Percentiles rank a stretch among this genome's conserved stretches.
Evolutionary conservation across 2,113 vertebrate genomes (phyloP).

Genomic region (Bubo blakistoni): DNA sequence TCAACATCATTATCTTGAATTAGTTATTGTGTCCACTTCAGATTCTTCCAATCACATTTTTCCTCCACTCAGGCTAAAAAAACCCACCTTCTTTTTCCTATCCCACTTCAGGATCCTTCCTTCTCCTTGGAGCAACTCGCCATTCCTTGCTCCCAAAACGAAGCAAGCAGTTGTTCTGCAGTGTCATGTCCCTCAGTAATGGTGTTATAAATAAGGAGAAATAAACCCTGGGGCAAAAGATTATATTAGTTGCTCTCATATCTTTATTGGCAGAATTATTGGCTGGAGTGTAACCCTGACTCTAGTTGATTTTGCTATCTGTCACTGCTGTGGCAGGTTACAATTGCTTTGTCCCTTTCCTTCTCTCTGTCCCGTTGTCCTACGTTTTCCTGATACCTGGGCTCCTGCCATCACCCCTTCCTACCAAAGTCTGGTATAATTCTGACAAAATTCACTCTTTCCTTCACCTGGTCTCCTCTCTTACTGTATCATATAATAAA

Average conservation of each 20-base stretch:
- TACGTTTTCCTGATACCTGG: not conserved
- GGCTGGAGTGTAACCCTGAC: not conserved
- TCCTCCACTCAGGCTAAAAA: not conserved
- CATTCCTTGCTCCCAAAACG: not conserved
- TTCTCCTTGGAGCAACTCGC: not conserved
- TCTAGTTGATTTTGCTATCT: not conserved
- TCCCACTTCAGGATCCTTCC: not conserved
- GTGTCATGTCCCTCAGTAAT: not conserved
- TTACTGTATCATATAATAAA: not conserved
- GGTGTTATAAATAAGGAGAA: constrained; percentile 22
- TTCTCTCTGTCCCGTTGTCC: not conserved
- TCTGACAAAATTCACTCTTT: not conserved
- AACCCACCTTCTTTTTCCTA: rapidly evolving
- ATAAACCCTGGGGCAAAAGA: not conserved
- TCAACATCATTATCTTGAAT: not conserved
- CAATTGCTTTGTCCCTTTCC: not conserved
- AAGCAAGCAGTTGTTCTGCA: not conserved
- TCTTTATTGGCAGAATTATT: constrained; percentile 18
- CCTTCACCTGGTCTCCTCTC: not conserved
- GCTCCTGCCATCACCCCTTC: not conserved
- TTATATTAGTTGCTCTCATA: not conserved
- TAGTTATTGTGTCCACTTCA: not conserved
- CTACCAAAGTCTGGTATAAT: not conserved
- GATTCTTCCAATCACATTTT: not conserved
- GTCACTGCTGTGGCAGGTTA: not conserved